Conservation (phyloP, 2,797 vertebrate species). For the Sorex maritimensis region DNA sequence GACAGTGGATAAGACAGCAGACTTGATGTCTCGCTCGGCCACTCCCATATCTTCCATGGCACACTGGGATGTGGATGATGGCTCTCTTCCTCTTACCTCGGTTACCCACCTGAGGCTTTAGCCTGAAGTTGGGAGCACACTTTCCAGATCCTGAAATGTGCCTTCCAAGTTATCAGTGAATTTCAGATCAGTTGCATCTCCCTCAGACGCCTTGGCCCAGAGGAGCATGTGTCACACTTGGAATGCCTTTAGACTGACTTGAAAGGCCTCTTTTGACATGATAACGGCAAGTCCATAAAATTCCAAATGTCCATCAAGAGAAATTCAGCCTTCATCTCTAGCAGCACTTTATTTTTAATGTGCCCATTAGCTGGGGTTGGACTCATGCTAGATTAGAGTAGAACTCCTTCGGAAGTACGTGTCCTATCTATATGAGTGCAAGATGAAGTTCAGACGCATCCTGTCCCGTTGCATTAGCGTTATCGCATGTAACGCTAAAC, state of each 20-base stretch:
- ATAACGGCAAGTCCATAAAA: not conserved
- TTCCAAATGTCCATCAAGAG: constrained; percentile 37
- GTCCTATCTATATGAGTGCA: constrained; percentile 83
- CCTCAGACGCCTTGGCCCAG: not conserved
- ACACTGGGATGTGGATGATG: not conserved
- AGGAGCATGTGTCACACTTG: not conserved
- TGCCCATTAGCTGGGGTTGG: constrained; percentile 86
- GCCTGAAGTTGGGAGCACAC: accelerated
- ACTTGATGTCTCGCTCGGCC: not conserved
- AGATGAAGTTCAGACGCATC: constrained; percentile 88
- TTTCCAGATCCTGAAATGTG: no score
- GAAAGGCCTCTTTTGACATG: not conserved
- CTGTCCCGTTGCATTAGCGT: constrained; percentile 88
- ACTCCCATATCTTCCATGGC: not conserved
- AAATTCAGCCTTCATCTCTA: constrained; percentile 41
- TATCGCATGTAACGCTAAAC: constrained; percentile 89
- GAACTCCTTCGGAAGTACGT: constrained; percentile 84
- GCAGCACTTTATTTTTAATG: constrained; percentile 85
- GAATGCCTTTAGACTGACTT: not conserved
- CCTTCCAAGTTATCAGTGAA: no score
- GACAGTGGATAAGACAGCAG: not conserved
- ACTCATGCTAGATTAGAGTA: constrained; percentile 80
- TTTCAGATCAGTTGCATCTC: not conserved
- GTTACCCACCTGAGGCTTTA: not conserved
- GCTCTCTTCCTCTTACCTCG: not conserved